Base-by-base conservation (phyloP, 2,113 vertebrate genomes). In the Phasianus colchicus region DNA sequence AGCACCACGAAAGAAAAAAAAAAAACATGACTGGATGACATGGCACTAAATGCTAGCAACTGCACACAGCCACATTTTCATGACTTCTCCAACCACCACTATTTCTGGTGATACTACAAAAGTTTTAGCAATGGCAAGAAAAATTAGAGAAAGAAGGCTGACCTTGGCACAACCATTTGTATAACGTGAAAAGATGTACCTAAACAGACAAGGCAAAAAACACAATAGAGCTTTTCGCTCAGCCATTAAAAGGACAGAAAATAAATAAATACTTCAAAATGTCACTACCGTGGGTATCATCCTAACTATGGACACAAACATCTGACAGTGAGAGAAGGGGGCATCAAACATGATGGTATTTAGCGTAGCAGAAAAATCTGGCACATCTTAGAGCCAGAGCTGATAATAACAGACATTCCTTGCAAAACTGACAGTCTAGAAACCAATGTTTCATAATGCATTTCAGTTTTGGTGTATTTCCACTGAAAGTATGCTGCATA, bases 361-460 rank as follows among this genome's bases (percentile, higher is more conserved):
- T 27, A 89, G 48, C 0, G 10, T 5, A 81, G 60, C 47, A 92
- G 42, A 60, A 83, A 38, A 9, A 64, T 77, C 75, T 88, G 74
- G 75, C 43, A 58, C 54, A 54, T 74, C 42, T 25, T 42, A 21
- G 47, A 92, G 52, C 13, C 77, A 69, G 40, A 42, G 43, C 19
- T 83, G 58, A 52, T 29, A 81, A 88, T 42, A 47, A 81, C 38
- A 88, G 60, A 72, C 52, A 92, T 77, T 78, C 52, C 80, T 40
- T 40, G 34, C 88, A 90, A 78, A 22, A 27, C 83, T 92, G 88
- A 84, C 81, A 93, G 77, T 64, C 76, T 78, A 90, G 86, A 93
- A 90, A 88, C 88, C 73, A 88, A 27, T 40, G 67, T 55, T 29
- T 71, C 65, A 67, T 34, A 78, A 63, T 64, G 69, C 22, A 40